Base-by-base conservation (phyloP, 2,797 vertebrate genomes). In the Tapirus indicus region DNA sequence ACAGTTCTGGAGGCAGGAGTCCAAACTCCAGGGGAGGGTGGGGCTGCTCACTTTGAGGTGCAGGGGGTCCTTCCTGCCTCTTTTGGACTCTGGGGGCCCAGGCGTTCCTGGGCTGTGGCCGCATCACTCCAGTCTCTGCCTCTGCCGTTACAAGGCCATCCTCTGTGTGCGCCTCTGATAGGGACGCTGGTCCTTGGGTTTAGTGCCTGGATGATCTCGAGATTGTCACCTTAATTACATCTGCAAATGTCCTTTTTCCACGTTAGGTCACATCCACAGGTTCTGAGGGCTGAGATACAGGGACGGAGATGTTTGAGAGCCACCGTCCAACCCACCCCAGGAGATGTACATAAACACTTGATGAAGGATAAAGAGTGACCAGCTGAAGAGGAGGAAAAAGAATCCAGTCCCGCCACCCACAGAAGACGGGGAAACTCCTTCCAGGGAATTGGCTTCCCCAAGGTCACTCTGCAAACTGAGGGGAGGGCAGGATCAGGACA, bases 241-340 rank as follows among this genome's bases (percentile, higher is more conserved):
- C 7, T 32, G 41, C 38, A 21, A 20, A 58, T 7, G 9, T 25
- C 20, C 16, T 17, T 49, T 41, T 27, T 62, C 41, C 52, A 41
- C 23, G 20, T 9, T 12, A 38, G 60, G 25, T 12, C 86, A 35
- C 23, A 0, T 2, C 25, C 44, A 0, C 0, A 1, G 56, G 25
- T 27, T 23, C 56, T 17, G 32, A n/a, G 79, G 38, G 13, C 2
- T 10, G 32, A 10, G 38, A 4, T 4, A 6, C 29, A 0, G 2
- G 32, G 49, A 54, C 78, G 25, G 2, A 35, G 38, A 25, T 1
- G 17, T 16, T 17, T 27, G 16, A n/a, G 60, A 58, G 18, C 49
- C 44, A 1, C 35, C 0, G 0, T 1, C 2, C 12, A 6, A 6
- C 13, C 5, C 2, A 0, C 11, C 3, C 11, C 7, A 6, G 66